Conservation (phyloP, 2,888 invertebrate species). For the Arctia plantaginis region DNA sequence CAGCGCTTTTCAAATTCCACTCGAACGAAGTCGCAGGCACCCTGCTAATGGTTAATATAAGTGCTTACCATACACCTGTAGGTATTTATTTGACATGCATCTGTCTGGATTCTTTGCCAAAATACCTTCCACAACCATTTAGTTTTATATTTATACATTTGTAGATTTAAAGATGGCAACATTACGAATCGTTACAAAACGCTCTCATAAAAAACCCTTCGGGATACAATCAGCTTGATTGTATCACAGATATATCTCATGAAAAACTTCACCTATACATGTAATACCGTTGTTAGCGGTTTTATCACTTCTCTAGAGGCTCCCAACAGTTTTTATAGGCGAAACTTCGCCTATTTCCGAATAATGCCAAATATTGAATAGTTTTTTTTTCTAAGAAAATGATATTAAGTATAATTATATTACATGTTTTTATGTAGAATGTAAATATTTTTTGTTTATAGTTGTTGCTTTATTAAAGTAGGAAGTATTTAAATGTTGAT, state of each 20-base stretch:
- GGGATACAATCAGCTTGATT: slow-evolving; percentile 46
- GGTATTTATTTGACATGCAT: background rate
- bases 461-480: background rate
- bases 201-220: background rate
- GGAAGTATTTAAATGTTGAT: background rate
- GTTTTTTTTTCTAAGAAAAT: slow-evolving; percentile 56
- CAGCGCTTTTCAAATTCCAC: too few relatives aligned
- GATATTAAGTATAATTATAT: slow-evolving; percentile 32
- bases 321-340: slow-evolving; percentile 75
- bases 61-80: background rate
- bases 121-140: background rate
- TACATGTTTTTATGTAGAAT: slow-evolving; percentile 36
- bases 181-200: background rate
- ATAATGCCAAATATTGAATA: slow-evolving; percentile 64
- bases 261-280: slow-evolving; percentile 64
- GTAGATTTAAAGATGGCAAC: background rate
- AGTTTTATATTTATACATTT: background rate
- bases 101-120: background rate
- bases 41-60: too few relatives aligned
- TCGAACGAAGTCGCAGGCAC: too few relatives aligned
- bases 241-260: slow-evolving; percentile 64
- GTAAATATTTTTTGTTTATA: slow-evolving; percentile 18
- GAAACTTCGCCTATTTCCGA: slow-evolving; percentile 65
- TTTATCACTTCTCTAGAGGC: slow-evolving; percentile 66
- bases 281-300: slow-evolving; percentile 70